Percentiles rank a stretch among this genome's conserved stretches.
These are phyloP conservation scores for Odontocerum albicorne DNA, from an alignment of 2,888 invertebrate species.

Conservation along the genomic window DNA sequence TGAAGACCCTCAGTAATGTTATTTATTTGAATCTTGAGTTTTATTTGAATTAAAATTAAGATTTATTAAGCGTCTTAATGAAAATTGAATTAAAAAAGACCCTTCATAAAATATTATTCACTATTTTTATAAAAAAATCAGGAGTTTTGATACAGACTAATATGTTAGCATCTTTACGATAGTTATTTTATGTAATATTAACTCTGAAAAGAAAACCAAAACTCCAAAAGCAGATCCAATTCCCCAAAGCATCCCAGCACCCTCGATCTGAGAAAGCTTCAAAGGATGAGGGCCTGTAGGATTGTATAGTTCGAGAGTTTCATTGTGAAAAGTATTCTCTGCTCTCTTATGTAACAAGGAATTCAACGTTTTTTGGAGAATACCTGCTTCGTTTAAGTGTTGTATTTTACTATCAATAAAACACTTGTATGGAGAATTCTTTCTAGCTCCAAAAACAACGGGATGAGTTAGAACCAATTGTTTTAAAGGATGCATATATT, in stretches of 20 bases:
- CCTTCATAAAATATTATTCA: too few species aligned
- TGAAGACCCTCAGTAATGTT: too few species aligned
- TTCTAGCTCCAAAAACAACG: conserved; percentile 13
- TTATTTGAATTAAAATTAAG: too few species aligned
- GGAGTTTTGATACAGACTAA: too few species aligned
- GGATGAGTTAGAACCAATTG: conserved; percentile 6
- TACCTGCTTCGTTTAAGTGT: conserved; percentile 15
- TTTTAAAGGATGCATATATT: conserved; percentile 12
- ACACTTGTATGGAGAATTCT: conserved; percentile 20
- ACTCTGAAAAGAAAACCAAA: too few species aligned
- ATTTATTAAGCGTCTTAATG: too few species aligned
- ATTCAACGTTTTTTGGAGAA: conserved; percentile 8
- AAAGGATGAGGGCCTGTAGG: neutral
- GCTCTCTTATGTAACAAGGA: neutral
- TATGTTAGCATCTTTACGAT: too few species aligned
- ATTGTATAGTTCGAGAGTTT: neutral
- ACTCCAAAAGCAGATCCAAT: too few species aligned
- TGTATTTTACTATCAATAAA: conserved; percentile 18
- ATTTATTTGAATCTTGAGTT: too few species aligned
- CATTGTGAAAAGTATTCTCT: neutral
- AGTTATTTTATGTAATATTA: too few species aligned
- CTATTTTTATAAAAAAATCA: too few species aligned
- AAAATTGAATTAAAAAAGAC: too few species aligned
- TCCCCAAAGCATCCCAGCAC: neutral
- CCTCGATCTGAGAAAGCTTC: conserved; percentile 11